Evolutionary conservation across 1,140 invertebrate genomes (phyloP).

Genomic region (Saccostrea echinata): DNA sequence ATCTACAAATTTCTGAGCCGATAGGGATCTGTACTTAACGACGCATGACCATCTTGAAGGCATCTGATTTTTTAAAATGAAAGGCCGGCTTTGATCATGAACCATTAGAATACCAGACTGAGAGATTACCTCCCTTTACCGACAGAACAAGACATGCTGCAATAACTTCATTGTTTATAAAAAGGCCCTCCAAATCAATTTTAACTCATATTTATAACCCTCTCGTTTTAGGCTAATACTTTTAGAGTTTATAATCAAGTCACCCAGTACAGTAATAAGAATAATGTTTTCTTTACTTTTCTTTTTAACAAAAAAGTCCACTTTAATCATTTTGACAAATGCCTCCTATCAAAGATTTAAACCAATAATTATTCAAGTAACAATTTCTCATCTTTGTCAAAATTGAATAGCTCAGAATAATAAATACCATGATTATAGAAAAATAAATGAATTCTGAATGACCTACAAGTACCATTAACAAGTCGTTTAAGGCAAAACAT

Average conservation of each 20-base stretch:
- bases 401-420: not conserved
- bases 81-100: not conserved
- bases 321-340: slow-evolving; percentile 10
- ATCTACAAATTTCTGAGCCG: slow-evolving; percentile 22
- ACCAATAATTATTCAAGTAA: not conserved
- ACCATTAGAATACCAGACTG: not conserved
- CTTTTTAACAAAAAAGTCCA: not conserved
- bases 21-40: not conserved
- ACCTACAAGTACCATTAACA: not conserved
- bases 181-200: not conserved
- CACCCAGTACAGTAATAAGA: not conserved
- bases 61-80: slow-evolving; percentile 2
- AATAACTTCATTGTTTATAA: slow-evolving; percentile 20
- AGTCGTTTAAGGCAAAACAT: not conserved
- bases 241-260: not conserved
- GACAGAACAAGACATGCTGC: slow-evolving; percentile 6
- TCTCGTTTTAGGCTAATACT: not conserved
- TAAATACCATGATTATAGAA: not conserved
- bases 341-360: not conserved
- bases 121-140: not conserved
- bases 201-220: not conserved
- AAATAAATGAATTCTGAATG: slow-evolving; percentile 24
- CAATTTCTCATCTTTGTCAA: not conserved
- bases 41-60: not conserved
- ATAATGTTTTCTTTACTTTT: not conserved